Evolutionary conservation across 2,113 vertebrate species (phyloP).

Genomic region (Corydoras sp.): DNA sequence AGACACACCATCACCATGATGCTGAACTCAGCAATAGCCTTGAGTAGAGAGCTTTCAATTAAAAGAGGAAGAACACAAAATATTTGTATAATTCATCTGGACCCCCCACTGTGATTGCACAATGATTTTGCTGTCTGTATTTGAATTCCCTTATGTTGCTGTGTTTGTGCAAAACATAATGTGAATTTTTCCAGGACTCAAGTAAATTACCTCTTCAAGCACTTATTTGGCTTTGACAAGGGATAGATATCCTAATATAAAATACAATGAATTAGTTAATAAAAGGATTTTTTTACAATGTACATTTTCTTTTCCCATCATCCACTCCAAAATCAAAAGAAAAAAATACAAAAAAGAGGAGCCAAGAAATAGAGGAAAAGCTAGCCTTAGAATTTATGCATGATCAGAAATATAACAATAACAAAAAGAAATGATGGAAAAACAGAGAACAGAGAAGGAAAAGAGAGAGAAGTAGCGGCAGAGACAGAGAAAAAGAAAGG

Average conservation of each 20-base stretch:
- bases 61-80: conserved; percentile 65
- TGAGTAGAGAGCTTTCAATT: conserved; percentile 71
- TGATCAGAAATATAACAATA: conserved; percentile 69
- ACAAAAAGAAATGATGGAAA: conserved; percentile 49
- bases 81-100: conserved; percentile 72
- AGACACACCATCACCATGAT: conserved; percentile 55
- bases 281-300: conserved; percentile 60
- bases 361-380: conserved; percentile 21
- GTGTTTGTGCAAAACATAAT: conserved; percentile 69
- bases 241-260: conserved; percentile 61
- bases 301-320: conserved; percentile 54
- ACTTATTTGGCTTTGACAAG: conserved; percentile 67
- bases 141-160: conserved; percentile 71
- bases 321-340: conserved; percentile 59
- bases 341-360: conserved; percentile 30
- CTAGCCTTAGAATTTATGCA: conserved; percentile 61
- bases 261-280: conserved; percentile 76
- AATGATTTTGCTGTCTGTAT: conserved; percentile 64
- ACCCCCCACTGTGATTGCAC: conserved; percentile 61
- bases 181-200: conserved; percentile 64
- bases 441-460: conserved; percentile 15
- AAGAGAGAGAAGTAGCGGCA: conserved; percentile 12
- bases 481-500: conserved; percentile 40
- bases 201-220: conserved; percentile 75
- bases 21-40: conserved; percentile 55